A percentile compares a stretch with the other conserved stretches of the same genome.
Conservation (phyloP, 2,888 invertebrate genomes). For the Epinotia brunnichana region DNA sequence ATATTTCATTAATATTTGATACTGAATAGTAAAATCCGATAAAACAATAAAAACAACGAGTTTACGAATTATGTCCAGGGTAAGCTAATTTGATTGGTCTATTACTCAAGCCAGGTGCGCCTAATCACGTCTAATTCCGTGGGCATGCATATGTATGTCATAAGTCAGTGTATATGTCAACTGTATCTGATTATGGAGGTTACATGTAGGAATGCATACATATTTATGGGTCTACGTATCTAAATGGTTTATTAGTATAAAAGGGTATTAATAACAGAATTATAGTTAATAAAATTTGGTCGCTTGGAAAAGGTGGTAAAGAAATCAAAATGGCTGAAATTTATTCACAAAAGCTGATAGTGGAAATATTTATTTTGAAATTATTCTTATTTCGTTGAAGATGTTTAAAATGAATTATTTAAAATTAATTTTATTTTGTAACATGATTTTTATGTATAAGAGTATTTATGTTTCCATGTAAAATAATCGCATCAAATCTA, state of each 20-base stretch:
- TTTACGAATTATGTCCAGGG: no score
- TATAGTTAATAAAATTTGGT: background rate
- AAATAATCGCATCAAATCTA: no score
- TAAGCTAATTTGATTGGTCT: no score
- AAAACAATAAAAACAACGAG: no score
- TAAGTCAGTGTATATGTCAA: slow-evolving; percentile 27
- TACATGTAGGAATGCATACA: slow-evolving; percentile 29
- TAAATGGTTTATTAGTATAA: slow-evolving; percentile 18
- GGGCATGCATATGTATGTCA: slow-evolving; percentile 29
- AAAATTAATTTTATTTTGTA: no score
- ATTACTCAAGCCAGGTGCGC: slow-evolving; percentile 30
- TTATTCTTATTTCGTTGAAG: background rate
- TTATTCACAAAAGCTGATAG: background rate
- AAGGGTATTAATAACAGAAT: slow-evolving; percentile 3
- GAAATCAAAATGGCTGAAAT: background rate
- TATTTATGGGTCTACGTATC: slow-evolving; percentile 19
- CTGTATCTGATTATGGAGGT: slow-evolving; percentile 10
- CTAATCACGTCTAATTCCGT: slow-evolving; percentile 18
- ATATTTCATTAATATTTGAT: no score
- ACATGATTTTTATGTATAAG: no score
- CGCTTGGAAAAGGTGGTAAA: background rate
- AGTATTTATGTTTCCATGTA: no score
- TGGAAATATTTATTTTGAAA: background rate
- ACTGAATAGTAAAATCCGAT: no score
- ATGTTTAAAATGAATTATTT: no score